A percentile compares a stretch with the other conserved stretches of the same genome.
These are phyloP conservation scores for Eilema caniola DNA, from an alignment of 2,888 invertebrate species.

Conservation along the genomic window DNA sequence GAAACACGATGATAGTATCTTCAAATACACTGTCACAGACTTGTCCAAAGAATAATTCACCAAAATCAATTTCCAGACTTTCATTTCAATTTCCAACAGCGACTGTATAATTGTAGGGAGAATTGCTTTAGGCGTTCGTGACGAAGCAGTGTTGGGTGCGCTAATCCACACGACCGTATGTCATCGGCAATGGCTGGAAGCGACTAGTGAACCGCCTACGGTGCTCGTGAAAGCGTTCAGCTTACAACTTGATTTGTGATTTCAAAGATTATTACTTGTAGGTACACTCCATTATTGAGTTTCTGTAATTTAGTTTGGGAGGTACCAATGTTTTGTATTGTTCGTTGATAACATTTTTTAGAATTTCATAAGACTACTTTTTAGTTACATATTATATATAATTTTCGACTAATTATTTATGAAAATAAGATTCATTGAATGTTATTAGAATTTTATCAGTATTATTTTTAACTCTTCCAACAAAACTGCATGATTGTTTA, in stretches of 20 bases:
- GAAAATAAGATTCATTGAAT: neutral
- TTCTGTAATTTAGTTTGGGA: constrained; percentile 75
- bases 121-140: constrained; percentile 29
- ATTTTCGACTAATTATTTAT: neutral
- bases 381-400: neutral
- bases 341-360: constrained; percentile 43
- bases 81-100: constrained; percentile 8
- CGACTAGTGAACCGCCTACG: constrained; percentile 80
- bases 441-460: neutral
- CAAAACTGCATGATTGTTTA: neutral
- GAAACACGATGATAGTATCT: neutral
- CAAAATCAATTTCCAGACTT: neutral
- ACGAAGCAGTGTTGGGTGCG: constrained; percentile 30
- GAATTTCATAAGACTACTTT: neutral
- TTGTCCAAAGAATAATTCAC: neutral
- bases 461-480: neutral
- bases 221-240: constrained; percentile 79
- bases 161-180: constrained; percentile 52
- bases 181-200: constrained; percentile 73
- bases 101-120: constrained; percentile 20
- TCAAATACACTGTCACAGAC: neutral
- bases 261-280: constrained; percentile 80
- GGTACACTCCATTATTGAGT: constrained; percentile 73
- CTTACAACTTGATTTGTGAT: constrained; percentile 85
- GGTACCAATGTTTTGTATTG: constrained; percentile 58